Evolutionary conservation across 1,140 invertebrate genomes (phyloP).

Genomic region (Eulimnadia texana): DNA sequence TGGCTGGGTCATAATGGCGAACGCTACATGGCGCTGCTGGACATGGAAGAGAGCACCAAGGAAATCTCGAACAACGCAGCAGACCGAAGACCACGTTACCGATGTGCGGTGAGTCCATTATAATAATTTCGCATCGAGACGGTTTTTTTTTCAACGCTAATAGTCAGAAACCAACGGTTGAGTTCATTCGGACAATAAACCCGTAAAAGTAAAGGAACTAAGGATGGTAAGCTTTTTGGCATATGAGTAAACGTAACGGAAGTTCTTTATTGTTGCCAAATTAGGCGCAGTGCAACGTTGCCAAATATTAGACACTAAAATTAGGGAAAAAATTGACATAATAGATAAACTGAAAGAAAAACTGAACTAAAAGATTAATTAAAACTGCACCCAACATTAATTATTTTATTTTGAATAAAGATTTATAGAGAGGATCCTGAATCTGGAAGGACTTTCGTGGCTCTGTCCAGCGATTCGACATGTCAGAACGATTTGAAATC

Average conservation of each 20-base stretch:
- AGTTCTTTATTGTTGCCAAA: no score
- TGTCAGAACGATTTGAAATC: slow-evolving; percentile 41
- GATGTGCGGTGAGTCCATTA: slow-evolving; percentile 45
- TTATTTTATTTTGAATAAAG: slow-evolving; percentile 26
- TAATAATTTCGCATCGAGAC: background rate
- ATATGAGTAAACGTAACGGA: background rate
- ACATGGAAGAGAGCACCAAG: slow-evolving; percentile 31
- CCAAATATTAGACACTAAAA: no score
- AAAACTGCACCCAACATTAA: no score
- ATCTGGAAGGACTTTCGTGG: slow-evolving; percentile 41
- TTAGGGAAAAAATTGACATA: background rate
- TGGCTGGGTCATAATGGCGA: slow-evolving; percentile 43
- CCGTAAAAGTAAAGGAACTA: no score
- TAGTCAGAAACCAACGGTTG: no score
- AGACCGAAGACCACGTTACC: slow-evolving; percentile 39
- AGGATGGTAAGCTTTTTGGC: no score
- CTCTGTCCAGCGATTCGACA: slow-evolving; percentile 52
- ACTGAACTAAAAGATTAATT: no score
- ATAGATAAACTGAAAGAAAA: slow-evolving; percentile 5
- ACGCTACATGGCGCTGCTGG: slow-evolving; percentile 44
- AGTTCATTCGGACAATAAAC: background rate
- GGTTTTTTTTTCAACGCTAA: slow-evolving; percentile 3
- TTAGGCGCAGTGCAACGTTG: no score
- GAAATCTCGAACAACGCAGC: slow-evolving; percentile 22
- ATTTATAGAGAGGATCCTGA: slow-evolving; percentile 39